Evolutionary conservation across 2,113 vertebrate genomes (phyloP).

Genomic region (Chloroceryle aenea): DNA sequence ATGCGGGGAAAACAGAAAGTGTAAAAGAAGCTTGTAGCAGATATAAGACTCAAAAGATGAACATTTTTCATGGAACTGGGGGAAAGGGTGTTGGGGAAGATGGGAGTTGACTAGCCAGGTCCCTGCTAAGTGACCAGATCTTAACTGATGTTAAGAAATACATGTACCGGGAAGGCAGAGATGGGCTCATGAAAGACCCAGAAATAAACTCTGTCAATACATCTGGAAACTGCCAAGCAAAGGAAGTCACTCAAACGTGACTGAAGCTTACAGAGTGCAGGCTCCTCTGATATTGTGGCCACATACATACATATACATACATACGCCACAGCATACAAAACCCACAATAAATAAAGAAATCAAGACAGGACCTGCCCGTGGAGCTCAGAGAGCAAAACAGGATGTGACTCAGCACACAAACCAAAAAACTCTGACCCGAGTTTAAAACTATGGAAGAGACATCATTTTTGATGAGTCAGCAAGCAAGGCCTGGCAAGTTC

Average conservation of each 20-base stretch:
- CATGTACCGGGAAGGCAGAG: background rate
- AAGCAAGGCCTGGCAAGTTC: background rate
- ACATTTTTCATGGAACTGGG: background rate
- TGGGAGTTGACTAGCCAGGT: background rate
- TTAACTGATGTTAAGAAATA: background rate
- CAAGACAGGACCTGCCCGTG: background rate
- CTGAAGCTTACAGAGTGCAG: background rate
- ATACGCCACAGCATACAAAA: background rate
- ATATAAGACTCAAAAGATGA: background rate
- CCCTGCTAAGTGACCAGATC: background rate
- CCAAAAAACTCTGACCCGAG: background rate
- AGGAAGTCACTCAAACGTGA: conserved; percentile 23
- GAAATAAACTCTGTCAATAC: conserved; percentile 21
- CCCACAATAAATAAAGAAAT: background rate
- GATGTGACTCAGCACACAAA: fast-evolving
- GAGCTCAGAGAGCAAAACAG: background rate
- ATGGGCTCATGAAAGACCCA: background rate
- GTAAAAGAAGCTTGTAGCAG: background rate
- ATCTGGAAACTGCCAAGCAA: conserved; percentile 41
- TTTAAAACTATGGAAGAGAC: background rate
- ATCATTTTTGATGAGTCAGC: background rate
- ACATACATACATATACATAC: background rate
- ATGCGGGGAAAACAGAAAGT: background rate
- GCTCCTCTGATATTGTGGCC: background rate
- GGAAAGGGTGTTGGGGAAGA: background rate